Conservation (phyloP, 2,113 vertebrate genomes). For the Pedetes capensis region DNA sequence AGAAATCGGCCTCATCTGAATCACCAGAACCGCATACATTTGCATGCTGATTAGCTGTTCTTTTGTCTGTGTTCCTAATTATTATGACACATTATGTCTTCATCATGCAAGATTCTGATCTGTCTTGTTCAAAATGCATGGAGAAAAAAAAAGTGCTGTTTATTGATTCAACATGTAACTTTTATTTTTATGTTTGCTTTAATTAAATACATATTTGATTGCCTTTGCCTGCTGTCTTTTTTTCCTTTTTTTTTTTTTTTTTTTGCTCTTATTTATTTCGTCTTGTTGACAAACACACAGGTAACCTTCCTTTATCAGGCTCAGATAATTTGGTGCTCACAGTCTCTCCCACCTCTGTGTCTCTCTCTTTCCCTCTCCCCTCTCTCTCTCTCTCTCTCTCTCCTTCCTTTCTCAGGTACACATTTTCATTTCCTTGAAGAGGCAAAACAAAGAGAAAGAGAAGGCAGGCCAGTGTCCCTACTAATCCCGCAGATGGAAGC, state of each 20-base stretch:
- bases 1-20: conserved; percentile 92
- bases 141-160: conserved; percentile 90
- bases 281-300: conserved; percentile 92
- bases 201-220: conserved; percentile 93
- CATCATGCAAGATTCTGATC: conserved; percentile 97
- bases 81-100: conserved; percentile 99
- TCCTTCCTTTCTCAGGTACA: conserved; percentile 61
- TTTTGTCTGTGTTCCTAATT: conserved; percentile 98
- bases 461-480: not conserved
- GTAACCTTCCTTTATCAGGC: conserved; percentile 84
- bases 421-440: conserved; percentile 73
- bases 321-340: conserved; percentile 73
- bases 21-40: conserved; percentile 94
- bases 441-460: conserved; percentile 59
- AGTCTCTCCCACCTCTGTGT: conserved; percentile 34
- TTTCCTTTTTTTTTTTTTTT: conserved; percentile 74
- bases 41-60: conserved; percentile 96
- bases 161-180: conserved; percentile 93
- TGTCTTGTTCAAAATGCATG: conserved; percentile 92
- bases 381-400: conserved; percentile 43
- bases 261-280: conserved; percentile 86
- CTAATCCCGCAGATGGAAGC: not conserved
- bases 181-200: conserved; percentile 92
- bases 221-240: conserved; percentile 85
- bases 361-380: conserved; percentile 38